Percentiles rank a stretch among this genome's conserved stretches.
phyloP scores from a whole-genome alignment of 2,797 vertebrate species.

The Bovichtus variegatus region DNA sequence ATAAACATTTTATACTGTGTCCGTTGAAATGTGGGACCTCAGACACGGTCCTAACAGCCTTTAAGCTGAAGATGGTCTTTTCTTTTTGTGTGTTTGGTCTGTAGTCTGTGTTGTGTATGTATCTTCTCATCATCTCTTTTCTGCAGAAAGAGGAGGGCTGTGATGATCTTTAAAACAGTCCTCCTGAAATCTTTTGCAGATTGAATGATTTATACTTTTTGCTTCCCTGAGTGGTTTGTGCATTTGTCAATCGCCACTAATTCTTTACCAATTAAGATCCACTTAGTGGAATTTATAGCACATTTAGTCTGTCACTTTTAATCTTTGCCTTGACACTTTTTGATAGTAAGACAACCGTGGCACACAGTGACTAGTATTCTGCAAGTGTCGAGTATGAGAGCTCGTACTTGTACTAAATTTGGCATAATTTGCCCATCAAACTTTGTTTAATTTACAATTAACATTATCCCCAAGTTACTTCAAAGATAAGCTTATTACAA shows the following conservation, averaged over 20 bases:
- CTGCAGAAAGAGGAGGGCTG: neutral
- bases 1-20: neutral
- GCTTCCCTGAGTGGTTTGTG: neutral
- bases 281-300: neutral
- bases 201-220: neutral
- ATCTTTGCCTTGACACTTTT: neutral
- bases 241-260: neutral
- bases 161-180: neutral
- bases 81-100: neutral
- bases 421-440: neutral
- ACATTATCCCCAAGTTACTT: neutral
- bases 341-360: neutral
- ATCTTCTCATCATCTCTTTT: neutral
- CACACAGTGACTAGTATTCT: neutral
- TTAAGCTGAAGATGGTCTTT: neutral
- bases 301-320: neutral
- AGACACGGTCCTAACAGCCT: neutral
- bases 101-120: neutral
- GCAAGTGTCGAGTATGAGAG: neutral
- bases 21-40: neutral
- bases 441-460: neutral
- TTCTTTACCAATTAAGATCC: neutral
- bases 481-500: neutral
- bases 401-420: constrained; percentile 7
- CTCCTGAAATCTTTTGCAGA: neutral